phyloP scores from a whole-genome alignment of 2,797 vertebrate genomes.

The Tokudaia muenninki region DNA sequence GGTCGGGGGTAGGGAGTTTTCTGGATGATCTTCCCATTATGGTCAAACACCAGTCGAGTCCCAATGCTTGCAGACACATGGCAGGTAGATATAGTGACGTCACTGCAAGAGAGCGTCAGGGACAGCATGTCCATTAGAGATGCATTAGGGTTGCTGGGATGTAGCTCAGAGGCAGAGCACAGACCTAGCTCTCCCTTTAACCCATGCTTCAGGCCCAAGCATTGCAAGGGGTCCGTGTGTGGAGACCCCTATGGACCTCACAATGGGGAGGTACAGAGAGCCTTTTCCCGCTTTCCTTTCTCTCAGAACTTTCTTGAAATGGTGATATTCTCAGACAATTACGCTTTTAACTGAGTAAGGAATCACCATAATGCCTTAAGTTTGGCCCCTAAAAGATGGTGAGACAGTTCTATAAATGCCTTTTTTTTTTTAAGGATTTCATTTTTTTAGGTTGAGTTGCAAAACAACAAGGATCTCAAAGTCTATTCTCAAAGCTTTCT shows the following conservation, averaged over 20 bases:
- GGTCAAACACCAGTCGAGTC: conserved; percentile 95
- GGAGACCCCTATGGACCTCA: background rate
- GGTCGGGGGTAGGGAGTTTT: conserved; percentile 92
- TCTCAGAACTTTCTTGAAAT: conserved; percentile 37
- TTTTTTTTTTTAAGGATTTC: conserved; percentile 29
- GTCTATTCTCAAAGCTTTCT: background rate
- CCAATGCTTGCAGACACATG: conserved; percentile 93
- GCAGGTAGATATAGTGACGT: conserved; percentile 94
- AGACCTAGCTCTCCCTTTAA: background rate
- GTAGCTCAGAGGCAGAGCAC: background rate
- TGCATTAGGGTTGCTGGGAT: too few species aligned
- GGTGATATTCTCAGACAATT: background rate
- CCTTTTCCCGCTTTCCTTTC: background rate
- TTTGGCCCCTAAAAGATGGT: background rate
- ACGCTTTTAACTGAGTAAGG: background rate
- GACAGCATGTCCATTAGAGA: background rate
- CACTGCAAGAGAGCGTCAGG: conserved; percentile 84
- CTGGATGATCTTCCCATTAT: conserved; percentile 92
- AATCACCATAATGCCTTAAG: background rate
- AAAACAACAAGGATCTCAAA: conserved; percentile 45
- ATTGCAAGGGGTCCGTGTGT: background rate
- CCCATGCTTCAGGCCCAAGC: background rate
- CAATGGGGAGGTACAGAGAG: fast-evolving
- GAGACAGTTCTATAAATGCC: background rate
- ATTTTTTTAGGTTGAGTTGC: background rate